These are phyloP conservation scores for Tortricodes alternella DNA, from an alignment of 2,888 invertebrate species.

Conservation along the genomic window DNA sequence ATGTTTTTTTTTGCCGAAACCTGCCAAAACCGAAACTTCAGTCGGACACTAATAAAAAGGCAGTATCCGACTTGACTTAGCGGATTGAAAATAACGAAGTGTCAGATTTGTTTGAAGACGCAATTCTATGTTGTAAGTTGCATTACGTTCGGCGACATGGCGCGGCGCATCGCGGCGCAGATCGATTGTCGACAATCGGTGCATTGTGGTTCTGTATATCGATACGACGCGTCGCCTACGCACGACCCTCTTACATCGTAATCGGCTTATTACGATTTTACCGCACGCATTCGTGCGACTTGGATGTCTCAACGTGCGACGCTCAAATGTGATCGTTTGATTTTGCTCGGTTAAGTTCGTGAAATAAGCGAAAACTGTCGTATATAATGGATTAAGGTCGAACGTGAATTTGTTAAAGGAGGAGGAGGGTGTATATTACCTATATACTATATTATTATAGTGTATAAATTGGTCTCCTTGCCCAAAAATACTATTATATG, in stretches of 20 bases:
- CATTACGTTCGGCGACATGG: conserved; percentile 12
- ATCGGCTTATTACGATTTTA: conserved; percentile 77
- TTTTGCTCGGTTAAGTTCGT: conserved; percentile 17
- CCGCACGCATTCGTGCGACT: conserved; percentile 61
- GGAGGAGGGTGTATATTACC: no score
- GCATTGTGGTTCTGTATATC: conserved; percentile 57
- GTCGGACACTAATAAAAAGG: no score
- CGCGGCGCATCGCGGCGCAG: conserved; percentile 47
- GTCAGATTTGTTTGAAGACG: neutral
- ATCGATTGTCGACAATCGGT: conserved; percentile 69
- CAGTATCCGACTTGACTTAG: neutral
- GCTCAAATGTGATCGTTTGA: conserved; percentile 19
- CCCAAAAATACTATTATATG: neutral
- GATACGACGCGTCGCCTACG: conserved; percentile 66
- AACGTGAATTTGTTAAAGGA: neutral
- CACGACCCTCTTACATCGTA: conserved; percentile 68
- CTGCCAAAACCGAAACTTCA: no score
- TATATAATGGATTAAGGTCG: conserved; percentile 9
- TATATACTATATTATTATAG: neutral
- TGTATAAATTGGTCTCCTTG: neutral
- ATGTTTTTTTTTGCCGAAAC: no score
- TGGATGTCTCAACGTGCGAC: conserved; percentile 49
- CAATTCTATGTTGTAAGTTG: conserved; percentile 24
- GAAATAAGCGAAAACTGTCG: conserved; percentile 6
- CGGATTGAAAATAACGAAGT: conserved; percentile 4